Base-by-base conservation (phyloP, 2,797 vertebrate species). In the Hoplostethus atlanticus region DNA sequence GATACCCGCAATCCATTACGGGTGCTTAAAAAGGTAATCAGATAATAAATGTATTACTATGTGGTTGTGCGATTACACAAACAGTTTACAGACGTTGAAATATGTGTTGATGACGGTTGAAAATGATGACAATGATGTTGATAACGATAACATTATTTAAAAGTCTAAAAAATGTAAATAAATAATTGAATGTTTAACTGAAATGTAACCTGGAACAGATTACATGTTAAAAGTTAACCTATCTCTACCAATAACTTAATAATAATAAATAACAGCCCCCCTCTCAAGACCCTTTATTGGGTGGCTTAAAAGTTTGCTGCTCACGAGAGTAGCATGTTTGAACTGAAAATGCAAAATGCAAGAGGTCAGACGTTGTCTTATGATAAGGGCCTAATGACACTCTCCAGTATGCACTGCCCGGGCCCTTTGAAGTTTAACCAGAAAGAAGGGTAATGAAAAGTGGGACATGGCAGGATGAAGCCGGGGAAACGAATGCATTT, bases 361-460 rank as follows among this genome's bases (percentile, higher is more conserved):
- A 36, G 52, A 57, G 79, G 76, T 71, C 54, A 51, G 59, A 53
- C 65, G 48, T 34, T 16, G 61, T 64, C 48, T 68, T 16, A 51
- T 63, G 71, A 85, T 81, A 71, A 83, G 80, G 68, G 51, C 65
- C 68, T 8, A 55, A 69, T 52, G 79, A 77, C 77, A 59, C 25
- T 51, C 50, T 65, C 31, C 66, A 64, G 68, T 5, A 13, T 21
- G 61, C 50, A 8, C 64, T 0, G 15, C 34, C 53, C 10, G 2
- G 71, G 42, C 11, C 52, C 86, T 93, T 90, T 92, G 89, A 91
- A 90, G 90, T 90, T 61, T 1, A 36, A 67, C 78, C 73, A 63
- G 75, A 68, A 68, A 76, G 79, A 80, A 15, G 17, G 63, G 71
- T 70, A 57, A 66, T 82, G 78, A 80, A 88, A 89, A 83, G 76